Conservation (phyloP, 2,113 vertebrate species). For the Acinonyx jubatus region DNA sequence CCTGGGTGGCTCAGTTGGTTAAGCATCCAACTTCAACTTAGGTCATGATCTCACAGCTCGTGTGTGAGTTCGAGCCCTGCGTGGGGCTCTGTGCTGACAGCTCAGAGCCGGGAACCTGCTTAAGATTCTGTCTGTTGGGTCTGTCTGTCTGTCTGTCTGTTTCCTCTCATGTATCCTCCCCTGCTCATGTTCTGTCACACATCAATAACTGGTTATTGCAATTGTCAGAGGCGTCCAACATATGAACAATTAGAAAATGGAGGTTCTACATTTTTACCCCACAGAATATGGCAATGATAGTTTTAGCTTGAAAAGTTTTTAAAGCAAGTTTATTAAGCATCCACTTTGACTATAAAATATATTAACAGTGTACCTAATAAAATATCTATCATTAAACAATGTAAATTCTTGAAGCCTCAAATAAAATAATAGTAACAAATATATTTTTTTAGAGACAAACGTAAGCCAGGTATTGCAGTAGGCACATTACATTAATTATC, state of each 20-base stretch:
- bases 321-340: not conserved
- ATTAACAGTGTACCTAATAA: not conserved
- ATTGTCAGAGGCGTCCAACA: not conserved
- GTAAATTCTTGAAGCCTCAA: not conserved
- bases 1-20: too few relatives aligned
- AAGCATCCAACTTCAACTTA: too few relatives aligned
- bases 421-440: not conserved
- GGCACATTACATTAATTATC: not conserved
- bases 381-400: not conserved
- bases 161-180: too few relatives aligned
- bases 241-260: not conserved
- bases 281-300: not conserved
- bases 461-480: not conserved
- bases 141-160: too few relatives aligned
- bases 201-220: not conserved
- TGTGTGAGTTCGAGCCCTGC: too few relatives aligned
- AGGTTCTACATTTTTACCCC: not conserved
- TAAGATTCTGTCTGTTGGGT: too few relatives aligned
- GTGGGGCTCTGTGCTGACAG: too few relatives aligned
- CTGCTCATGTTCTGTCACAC: not conserved
- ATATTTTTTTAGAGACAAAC: not conserved
- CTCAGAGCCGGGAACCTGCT: too few relatives aligned
- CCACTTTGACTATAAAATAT: not conserved
- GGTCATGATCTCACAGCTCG: too few relatives aligned
- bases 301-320: not conserved